Conservation (phyloP, 2,888 invertebrate genomes). For the Cosmia pyralina region DNA sequence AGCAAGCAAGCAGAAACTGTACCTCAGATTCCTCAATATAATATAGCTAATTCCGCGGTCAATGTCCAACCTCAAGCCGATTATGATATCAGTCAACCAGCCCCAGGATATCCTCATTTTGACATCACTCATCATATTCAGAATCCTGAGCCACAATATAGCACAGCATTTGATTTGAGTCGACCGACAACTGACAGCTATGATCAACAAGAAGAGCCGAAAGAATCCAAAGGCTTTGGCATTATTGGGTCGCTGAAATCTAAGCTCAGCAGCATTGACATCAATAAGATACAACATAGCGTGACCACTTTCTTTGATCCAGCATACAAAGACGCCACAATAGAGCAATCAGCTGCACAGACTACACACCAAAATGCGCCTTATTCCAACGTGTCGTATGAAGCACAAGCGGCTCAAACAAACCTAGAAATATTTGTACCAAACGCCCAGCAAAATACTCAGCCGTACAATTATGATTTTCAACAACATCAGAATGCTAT, state of each 20-base stretch:
- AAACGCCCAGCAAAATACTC: constrained; percentile 56
- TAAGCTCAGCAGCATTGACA: constrained; percentile 84
- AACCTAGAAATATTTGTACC: constrained; percentile 79
- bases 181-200: constrained; percentile 76
- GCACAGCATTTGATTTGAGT: constrained; percentile 83
- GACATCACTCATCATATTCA: constrained; percentile 54
- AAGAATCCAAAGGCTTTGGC: constrained; percentile 81
- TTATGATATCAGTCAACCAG: constrained; percentile 36
- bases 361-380: constrained; percentile 60
- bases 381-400: constrained; percentile 60
- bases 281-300: constrained; percentile 86
- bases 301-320: constrained; percentile 88
- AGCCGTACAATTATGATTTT: constrained; percentile 24
- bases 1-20: constrained; percentile 58
- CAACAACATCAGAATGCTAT: constrained; percentile 38
- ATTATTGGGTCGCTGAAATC: constrained; percentile 87
- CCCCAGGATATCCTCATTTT: constrained; percentile 38
- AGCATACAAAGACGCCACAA: constrained; percentile 78
- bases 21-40: constrained; percentile 58
- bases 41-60: constrained; percentile 49
- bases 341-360: constrained; percentile 52
- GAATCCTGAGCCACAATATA: constrained; percentile 68
- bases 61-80: constrained; percentile 21
- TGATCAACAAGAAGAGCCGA: constrained; percentile 74
- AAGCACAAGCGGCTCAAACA: constrained; percentile 61